Conservation (phyloP, 2,113 vertebrate genomes). For the Oncorhynchus mykiss region DNA sequence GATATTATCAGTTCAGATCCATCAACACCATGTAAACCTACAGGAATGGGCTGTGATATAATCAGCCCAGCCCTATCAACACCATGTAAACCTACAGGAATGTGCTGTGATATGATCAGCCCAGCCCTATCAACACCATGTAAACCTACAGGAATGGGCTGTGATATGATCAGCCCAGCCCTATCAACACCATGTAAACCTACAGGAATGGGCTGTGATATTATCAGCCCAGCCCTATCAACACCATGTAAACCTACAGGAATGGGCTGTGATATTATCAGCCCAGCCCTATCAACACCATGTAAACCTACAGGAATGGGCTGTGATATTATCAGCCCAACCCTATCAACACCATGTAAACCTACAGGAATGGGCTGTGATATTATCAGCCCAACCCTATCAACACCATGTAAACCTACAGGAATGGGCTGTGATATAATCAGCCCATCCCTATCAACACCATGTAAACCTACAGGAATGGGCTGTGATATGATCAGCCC, state of each 20-base stretch:
- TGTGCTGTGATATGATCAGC: no score
- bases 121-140: no score
- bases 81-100: background rate
- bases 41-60: background rate
- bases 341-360: no score
- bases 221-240: no score
- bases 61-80: accelerated
- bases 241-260: no score
- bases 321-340: no score
- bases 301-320: background rate
- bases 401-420: background rate
- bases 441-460: no score
- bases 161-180: accelerated
- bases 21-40: no score
- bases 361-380: background rate
- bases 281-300: accelerated
- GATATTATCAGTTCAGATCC: no score
- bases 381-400: accelerated
- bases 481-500: background rate
- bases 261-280: background rate
- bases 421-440: no score
- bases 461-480: no score
- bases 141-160: background rate
- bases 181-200: background rate
- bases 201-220: background rate